Percentiles rank a stretch among this genome's conserved stretches.
Conservation (phyloP, 1,140 invertebrate species). For the Drosophila pseudoobscura region DNA sequence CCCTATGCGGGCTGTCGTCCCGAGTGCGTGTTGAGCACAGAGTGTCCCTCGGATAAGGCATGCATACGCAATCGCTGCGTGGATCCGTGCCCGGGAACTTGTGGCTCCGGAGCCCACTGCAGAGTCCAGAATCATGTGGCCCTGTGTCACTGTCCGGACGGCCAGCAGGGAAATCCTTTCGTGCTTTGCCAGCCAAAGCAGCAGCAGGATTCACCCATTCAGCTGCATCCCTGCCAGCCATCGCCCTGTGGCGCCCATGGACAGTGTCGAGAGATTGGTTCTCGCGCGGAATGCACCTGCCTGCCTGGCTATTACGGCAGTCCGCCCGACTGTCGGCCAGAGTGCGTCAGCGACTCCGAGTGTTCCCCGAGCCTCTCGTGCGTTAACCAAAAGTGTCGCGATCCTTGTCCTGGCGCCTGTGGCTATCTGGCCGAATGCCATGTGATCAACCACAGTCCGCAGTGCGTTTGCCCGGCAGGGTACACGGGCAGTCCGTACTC, state of each 20-base stretch:
- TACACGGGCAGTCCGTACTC: slow-evolving; percentile 89
- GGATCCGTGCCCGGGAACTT: slow-evolving; percentile 90
- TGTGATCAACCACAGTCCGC: slow-evolving; percentile 92
- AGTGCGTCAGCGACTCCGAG: slow-evolving; percentile 85
- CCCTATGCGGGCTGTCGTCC: slow-evolving; percentile 89
- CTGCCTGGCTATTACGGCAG: slow-evolving; percentile 84
- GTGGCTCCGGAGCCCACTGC: slow-evolving; percentile 89
- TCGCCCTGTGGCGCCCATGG: slow-evolving; percentile 86
- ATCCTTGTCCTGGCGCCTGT: slow-evolving; percentile 85
- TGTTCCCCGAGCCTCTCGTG: slow-evolving; percentile 85
- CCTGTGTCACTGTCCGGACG: slow-evolving; percentile 69
- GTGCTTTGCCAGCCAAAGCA: slow-evolving; percentile 57
- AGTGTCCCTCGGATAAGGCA: slow-evolving; percentile 89
- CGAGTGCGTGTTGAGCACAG: slow-evolving; percentile 92
- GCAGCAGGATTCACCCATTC: slow-evolving; percentile 79
- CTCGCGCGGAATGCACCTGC: slow-evolving; percentile 84
- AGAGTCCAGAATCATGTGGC: slow-evolving; percentile 89
- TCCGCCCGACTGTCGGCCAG: slow-evolving; percentile 85
- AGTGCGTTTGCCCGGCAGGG: slow-evolving; percentile 88
- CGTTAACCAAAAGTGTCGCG: slow-evolving; percentile 85
- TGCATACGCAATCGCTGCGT: slow-evolving; percentile 90
- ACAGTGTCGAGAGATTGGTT: slow-evolving; percentile 84
- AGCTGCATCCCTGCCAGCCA: slow-evolving; percentile 84
- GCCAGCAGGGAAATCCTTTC: slow-evolving; percentile 73
- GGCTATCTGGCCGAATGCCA: slow-evolving; percentile 90